phyloP scores from a whole-genome alignment of 2,797 vertebrate genomes.

The Coranthus polyacanthus region DNA sequence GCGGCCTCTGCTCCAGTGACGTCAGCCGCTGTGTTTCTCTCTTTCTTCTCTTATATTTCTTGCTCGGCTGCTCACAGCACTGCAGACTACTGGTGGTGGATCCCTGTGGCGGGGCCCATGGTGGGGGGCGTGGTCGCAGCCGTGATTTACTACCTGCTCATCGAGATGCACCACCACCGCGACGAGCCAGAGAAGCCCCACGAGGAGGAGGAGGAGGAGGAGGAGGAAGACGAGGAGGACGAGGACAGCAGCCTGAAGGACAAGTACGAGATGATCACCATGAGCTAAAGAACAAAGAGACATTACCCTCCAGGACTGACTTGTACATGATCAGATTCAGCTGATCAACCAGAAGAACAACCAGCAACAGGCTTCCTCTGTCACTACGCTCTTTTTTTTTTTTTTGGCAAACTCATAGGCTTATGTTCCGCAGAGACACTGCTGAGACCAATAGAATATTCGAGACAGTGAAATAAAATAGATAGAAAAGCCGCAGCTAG shows the following conservation, averaged over 20 bases:
- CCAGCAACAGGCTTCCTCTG: slow-evolving; percentile 35
- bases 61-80: slow-evolving; percentile 79
- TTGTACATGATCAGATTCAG: slow-evolving; percentile 12
- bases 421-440: slow-evolving; percentile 25
- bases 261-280: slow-evolving; percentile 92
- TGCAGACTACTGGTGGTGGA: slow-evolving; percentile 96
- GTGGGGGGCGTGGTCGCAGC: slow-evolving; percentile 90
- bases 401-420: slow-evolving; percentile 25
- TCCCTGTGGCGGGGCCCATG: slow-evolving; percentile 93
- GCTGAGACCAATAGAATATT: slow-evolving; percentile 8
- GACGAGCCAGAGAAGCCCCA: slow-evolving; percentile 56
- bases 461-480: slow-evolving; percentile 19
- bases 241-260: slow-evolving; percentile 85
- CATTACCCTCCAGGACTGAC: slow-evolving; percentile 3
- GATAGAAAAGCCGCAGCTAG: slow-evolving; percentile 29
- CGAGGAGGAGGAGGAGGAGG: slow-evolving; percentile 75
- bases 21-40: not conserved
- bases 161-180: slow-evolving; percentile 91
- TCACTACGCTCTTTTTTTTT: slow-evolving; percentile 38
- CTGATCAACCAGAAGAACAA: slow-evolving; percentile 32
- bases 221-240: slow-evolving; percentile 81
- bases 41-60: not conserved
- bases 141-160: slow-evolving; percentile 88
- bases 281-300: slow-evolving; percentile 76
- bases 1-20: slow-evolving; percentile 2